Conservation (phyloP, 1,140 invertebrate genomes). For the Seison nebaliae region DNA sequence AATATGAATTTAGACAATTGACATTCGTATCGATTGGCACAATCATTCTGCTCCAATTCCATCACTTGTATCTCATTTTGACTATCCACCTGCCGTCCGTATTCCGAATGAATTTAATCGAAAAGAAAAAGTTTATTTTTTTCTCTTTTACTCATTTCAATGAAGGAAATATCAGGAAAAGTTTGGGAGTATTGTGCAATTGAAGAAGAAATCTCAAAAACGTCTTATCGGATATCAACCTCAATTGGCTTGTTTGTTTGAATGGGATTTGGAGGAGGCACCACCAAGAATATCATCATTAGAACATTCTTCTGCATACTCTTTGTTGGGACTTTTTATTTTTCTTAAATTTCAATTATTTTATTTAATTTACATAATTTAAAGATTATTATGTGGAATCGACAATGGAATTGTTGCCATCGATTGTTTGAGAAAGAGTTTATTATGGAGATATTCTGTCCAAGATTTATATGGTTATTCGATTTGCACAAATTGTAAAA, state of each 20-base stretch:
- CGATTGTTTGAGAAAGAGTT: too few relatives aligned
- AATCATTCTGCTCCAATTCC: background rate
- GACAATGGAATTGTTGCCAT: too few relatives aligned
- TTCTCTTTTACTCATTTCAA: constrained; percentile 30
- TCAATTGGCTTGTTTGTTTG: constrained; percentile 65
- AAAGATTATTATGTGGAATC: too few relatives aligned
- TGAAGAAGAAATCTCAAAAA: constrained; percentile 34
- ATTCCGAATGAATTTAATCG: background rate
- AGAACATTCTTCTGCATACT: background rate
- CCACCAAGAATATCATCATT: background rate
- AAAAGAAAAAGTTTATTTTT: constrained; percentile 14
- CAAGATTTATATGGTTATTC: too few relatives aligned
- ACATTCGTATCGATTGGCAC: constrained; percentile 2
- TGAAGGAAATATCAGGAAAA: constrained; percentile 27
- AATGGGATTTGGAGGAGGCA: constrained; percentile 28
- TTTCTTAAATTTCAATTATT: background rate
- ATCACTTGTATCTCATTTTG: background rate
- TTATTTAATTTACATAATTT: too few relatives aligned
- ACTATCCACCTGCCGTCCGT: background rate
- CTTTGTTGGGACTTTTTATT: too few relatives aligned
- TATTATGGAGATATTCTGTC: too few relatives aligned
- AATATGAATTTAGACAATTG: constrained; percentile 6
- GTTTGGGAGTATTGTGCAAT: constrained; percentile 26
- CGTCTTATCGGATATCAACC: constrained; percentile 48
- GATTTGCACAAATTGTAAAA: too few relatives aligned